phyloP scores from a whole-genome alignment of 2,113 vertebrate species.

The Penelope pileata region DNA sequence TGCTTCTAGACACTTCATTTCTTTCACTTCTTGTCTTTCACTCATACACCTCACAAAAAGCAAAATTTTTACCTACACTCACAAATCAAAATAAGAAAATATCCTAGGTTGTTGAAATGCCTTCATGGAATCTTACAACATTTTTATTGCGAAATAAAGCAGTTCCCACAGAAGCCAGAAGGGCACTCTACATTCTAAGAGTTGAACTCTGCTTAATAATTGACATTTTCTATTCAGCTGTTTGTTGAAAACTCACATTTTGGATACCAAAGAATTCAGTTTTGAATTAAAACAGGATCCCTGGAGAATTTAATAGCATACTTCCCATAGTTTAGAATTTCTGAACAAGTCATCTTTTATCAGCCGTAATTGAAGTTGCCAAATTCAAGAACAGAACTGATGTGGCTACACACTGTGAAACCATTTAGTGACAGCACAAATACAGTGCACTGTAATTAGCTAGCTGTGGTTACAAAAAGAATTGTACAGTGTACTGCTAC shows the following conservation, averaged over 20 bases:
- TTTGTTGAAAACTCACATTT: neutral
- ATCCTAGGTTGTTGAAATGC: neutral
- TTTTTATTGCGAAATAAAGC: neutral
- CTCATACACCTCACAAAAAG: neutral
- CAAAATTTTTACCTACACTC: neutral
- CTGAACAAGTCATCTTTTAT: constrained; percentile 59
- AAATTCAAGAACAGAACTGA: constrained; percentile 66
- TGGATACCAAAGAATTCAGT: neutral
- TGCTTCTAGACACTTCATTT: neutral
- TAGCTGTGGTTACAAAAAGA: constrained; percentile 19
- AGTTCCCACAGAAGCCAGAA: neutral
- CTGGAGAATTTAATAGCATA: constrained; percentile 52
- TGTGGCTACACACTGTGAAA: constrained; percentile 48
- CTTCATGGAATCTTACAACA: neutral
- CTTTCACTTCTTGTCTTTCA: neutral
- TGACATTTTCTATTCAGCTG: constrained; percentile 18
- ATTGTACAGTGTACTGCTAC: neutral
- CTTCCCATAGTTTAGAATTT: constrained; percentile 36
- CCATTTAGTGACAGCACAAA: constrained; percentile 39
- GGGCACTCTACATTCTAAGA: neutral
- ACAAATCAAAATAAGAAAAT: neutral
- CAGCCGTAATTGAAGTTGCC: constrained; percentile 56
- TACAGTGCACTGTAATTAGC: constrained; percentile 36
- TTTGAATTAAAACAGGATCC: constrained; percentile 53
- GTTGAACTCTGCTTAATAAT: constrained; percentile 14